phyloP scores from a whole-genome alignment of 2,113 vertebrate genomes.

The Zosterops pallidus region DNA sequence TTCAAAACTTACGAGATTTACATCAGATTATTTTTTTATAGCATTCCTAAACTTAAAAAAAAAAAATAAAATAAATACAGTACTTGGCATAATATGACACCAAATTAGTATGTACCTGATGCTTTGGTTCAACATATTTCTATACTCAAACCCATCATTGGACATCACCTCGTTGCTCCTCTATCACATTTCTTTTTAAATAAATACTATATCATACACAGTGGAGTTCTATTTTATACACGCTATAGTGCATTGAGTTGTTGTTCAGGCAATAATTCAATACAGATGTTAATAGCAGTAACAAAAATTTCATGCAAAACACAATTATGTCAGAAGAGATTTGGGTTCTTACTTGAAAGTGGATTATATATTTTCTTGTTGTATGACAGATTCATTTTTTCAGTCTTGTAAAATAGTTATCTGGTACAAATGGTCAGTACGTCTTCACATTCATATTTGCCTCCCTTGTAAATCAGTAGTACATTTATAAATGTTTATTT shows the following conservation, averaged over 20 bases:
- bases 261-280: neutral
- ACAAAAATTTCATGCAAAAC: neutral
- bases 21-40: neutral
- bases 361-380: neutral
- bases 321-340: neutral
- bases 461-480: neutral
- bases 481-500: conserved; percentile 45
- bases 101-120: neutral
- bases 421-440: neutral
- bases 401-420: neutral
- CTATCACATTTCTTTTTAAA: neutral
- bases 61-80: neutral
- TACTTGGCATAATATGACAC: neutral
- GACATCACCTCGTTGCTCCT: neutral
- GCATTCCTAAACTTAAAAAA: neutral
- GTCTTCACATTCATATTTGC: neutral
- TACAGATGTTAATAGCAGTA: neutral
- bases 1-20: neutral
- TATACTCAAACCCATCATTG: neutral
- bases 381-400: neutral
- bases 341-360: neutral
- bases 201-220: neutral
- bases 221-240: neutral
- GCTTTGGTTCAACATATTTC: neutral
- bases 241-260: neutral